phyloP scores from a whole-genome alignment of 2,113 vertebrate genomes.

The Benitochromis conjunctus region DNA sequence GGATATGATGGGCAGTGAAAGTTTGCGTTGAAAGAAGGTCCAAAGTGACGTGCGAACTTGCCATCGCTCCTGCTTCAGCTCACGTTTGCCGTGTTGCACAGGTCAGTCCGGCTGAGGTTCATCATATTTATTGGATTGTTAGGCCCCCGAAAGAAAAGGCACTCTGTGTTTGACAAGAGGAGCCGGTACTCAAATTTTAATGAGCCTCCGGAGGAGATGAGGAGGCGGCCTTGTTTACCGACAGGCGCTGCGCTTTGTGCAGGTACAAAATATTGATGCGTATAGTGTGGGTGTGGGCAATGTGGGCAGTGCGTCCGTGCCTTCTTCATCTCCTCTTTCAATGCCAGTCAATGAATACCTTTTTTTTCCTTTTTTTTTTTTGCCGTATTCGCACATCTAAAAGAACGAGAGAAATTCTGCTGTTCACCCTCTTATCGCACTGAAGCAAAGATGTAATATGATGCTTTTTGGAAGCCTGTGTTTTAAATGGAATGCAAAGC shows the following conservation, averaged over 20 bases:
- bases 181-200: conserved; percentile 52
- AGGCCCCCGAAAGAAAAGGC: conserved; percentile 3
- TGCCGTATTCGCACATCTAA: not conserved
- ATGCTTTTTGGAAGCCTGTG: not conserved
- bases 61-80: not conserved
- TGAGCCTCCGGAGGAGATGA: conserved; percentile 60
- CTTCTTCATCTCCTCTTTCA: not conserved
- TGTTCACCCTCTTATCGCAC: not conserved
- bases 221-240: conserved; percentile 42
- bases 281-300: conserved; percentile 5
- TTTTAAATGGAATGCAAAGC: not conserved
- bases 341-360: not conserved
- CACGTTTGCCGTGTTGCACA: not conserved
- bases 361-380: not conserved
- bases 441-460: not conserved
- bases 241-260: conserved; percentile 5
- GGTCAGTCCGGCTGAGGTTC: conserved; percentile 9
- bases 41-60: not conserved
- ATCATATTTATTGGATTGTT: conserved; percentile 40
- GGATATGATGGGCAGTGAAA: not conserved
- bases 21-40: not conserved
- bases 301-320: not conserved
- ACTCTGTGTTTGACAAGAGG: conserved; percentile 20
- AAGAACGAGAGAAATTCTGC: not conserved
- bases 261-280: conserved; percentile 37